Percentiles rank a stretch among this genome's conserved stretches.
Conservation (phyloP, 2,113 vertebrate species). For the Pardalotus punctatus region DNA sequence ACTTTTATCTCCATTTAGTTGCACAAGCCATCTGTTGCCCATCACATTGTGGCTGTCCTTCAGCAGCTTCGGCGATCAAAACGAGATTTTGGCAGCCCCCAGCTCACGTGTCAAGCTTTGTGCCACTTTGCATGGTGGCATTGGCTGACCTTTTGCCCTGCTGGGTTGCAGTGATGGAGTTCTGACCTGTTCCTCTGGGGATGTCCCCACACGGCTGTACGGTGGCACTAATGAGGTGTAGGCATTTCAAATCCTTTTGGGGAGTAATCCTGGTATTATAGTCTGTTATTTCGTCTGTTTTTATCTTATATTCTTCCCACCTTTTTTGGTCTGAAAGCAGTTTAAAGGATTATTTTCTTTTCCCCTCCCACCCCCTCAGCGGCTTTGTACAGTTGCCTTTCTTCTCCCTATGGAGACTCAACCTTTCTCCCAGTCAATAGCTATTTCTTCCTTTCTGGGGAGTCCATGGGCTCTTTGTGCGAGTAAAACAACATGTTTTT, state of each 20-base stretch:
- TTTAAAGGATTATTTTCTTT: constrained; percentile 14
- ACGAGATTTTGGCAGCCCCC: neutral
- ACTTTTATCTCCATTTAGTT: neutral
- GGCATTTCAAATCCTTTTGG: constrained; percentile 28
- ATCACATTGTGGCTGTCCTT: neutral
- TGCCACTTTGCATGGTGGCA: neutral
- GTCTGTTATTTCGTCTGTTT: neutral
- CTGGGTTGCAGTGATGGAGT: neutral
- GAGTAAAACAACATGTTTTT: neutral
- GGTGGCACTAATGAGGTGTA: neutral
- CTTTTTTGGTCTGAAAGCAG: neutral
- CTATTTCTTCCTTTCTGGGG: neutral
- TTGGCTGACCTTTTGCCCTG: neutral
- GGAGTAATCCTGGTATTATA: neutral
- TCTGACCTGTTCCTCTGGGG: neutral
- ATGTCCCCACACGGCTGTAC: too few species aligned
- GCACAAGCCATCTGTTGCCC: constrained; percentile 16
- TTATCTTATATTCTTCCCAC: neutral
- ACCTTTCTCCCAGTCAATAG: constrained; percentile 22
- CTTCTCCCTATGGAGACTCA: neutral
- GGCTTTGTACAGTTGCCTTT: constrained; percentile 34
- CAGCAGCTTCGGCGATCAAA: neutral
- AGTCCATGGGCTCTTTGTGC: neutral
- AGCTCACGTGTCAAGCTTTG: neutral
- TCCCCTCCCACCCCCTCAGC: neutral